These are phyloP conservation scores for Halcyon smyrnensis DNA, from an alignment of 2,797 vertebrate genomes.

Conservation along the genomic window DNA sequence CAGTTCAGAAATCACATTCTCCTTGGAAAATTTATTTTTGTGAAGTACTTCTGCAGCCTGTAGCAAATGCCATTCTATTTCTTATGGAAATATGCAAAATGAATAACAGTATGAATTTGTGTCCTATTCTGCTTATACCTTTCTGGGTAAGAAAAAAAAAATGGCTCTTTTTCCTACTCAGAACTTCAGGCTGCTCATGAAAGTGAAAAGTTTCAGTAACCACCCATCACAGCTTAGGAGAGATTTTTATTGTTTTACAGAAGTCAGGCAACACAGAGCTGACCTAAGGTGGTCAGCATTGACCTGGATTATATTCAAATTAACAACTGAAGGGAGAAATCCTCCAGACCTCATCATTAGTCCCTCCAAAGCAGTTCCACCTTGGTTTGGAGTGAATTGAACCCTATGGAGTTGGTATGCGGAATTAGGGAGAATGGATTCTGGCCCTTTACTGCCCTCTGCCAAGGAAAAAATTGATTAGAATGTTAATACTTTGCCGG, in stretches of 20 bases:
- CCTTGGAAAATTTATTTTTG: not conserved
- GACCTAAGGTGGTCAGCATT: not conserved
- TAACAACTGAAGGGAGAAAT: not conserved
- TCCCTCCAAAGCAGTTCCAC: not conserved
- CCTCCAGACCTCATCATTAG: not conserved
- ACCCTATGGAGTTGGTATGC: not conserved
- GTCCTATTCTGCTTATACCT: not conserved
- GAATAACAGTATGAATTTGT: not conserved
- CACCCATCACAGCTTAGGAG: not conserved
- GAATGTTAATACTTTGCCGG: not conserved
- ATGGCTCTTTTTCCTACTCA: not conserved
- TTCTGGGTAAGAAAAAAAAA: not conserved
- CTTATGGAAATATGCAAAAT: not conserved
- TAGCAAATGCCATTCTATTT: not conserved
- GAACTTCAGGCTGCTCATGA: not conserved
- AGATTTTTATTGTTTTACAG: not conserved
- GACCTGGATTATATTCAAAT: not conserved
- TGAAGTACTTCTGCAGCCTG: not conserved
- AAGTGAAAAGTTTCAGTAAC: not conserved
- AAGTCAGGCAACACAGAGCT: not conserved
- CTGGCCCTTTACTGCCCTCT: not conserved
- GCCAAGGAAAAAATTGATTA: not conserved
- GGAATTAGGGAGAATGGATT: not conserved
- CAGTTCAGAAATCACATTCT: not conserved
- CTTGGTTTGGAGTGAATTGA: not conserved